A percentile compares a stretch with the other conserved stretches of the same genome.
phyloP scores from a whole-genome alignment of 2,113 vertebrate species.

The Protobothrops mucrosquamatus region DNA sequence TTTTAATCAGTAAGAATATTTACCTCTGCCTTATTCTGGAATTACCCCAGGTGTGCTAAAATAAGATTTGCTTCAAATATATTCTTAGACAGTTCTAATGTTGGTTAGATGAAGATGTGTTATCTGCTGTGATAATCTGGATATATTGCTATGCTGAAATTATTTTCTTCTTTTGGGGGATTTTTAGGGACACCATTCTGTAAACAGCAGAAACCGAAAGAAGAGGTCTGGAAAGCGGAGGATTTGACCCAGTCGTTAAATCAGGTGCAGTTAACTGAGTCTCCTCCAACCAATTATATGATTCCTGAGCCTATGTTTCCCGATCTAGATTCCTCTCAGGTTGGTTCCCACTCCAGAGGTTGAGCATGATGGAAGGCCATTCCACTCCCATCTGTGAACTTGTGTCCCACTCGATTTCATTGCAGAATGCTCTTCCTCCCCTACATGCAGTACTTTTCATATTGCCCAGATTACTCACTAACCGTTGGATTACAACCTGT shows the following conservation, averaged over 20 bases:
- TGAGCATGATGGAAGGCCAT: conserved; percentile 50
- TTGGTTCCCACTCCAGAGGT: conserved; percentile 58
- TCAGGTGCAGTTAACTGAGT: conserved; percentile 72
- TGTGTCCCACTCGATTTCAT: conserved; percentile 42
- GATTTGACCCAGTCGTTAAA: conserved; percentile 54
- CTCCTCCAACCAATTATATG: conserved; percentile 60
- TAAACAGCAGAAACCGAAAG: conserved; percentile 77
- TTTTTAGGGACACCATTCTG: conserved; percentile 77
- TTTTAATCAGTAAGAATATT: not conserved
- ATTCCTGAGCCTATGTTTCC: conserved; percentile 69
- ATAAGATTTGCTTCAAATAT: not conserved
- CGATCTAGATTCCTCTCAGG: conserved; percentile 68
- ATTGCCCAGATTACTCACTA: conserved; percentile 29
- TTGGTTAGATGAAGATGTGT: not conserved
- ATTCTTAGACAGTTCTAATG: not conserved
- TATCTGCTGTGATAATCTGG: not conserved
- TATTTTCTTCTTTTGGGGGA: conserved; percentile 38
- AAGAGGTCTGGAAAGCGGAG: conserved; percentile 76
- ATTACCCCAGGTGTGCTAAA: not conserved
- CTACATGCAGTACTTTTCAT: conserved; percentile 45
- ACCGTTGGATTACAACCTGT: not conserved
- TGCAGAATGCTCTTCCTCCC: conserved; percentile 33
- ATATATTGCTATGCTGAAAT: conserved; percentile 24
- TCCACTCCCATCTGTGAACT: conserved; percentile 57
- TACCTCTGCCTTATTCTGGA: not conserved